phyloP scores from a whole-genome alignment of 2,113 vertebrate genomes.

The Gobius niger region DNA sequence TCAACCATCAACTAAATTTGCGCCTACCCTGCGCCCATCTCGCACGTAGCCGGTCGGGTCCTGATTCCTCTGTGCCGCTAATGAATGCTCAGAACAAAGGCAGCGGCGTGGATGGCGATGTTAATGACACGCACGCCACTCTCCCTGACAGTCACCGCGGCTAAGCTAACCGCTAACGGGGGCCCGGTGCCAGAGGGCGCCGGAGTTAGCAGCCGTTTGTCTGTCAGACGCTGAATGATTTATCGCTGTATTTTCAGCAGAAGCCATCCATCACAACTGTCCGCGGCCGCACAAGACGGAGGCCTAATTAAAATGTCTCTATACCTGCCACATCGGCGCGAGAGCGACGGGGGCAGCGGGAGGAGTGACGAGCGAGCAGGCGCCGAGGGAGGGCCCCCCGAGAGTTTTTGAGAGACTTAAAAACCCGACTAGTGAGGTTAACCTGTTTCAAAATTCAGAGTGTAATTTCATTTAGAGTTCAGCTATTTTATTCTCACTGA shows the following conservation, averaged over 20 bases:
- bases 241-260: conserved; percentile 58
- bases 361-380: conserved; percentile 7
- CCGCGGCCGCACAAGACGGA: conserved; percentile 39
- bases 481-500: too few species aligned
- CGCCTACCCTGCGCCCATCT: neutral
- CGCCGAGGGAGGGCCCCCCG: neutral
- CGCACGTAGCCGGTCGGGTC: neutral
- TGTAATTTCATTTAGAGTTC: too few species aligned
- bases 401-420: neutral
- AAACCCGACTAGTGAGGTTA: too few species aligned
- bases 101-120: conserved; percentile 33
- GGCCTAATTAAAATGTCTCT: conserved; percentile 61
- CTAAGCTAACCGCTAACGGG: neutral
- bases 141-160: conserved; percentile 38
- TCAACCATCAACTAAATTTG: neutral
- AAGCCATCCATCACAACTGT: conserved; percentile 50
- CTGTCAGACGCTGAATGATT: conserved; percentile 62
- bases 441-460: too few species aligned
- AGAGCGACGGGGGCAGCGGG: neutral
- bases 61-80: conserved; percentile 37
- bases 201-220: conserved; percentile 45
- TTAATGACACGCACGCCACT: conserved; percentile 38
- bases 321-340: conserved; percentile 31
- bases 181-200: conserved; percentile 21
- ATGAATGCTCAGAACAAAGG: conserved; percentile 62